Evolutionary conservation across 2,888 invertebrate genomes (phyloP).

Genomic region (Melieria picta): DNA sequence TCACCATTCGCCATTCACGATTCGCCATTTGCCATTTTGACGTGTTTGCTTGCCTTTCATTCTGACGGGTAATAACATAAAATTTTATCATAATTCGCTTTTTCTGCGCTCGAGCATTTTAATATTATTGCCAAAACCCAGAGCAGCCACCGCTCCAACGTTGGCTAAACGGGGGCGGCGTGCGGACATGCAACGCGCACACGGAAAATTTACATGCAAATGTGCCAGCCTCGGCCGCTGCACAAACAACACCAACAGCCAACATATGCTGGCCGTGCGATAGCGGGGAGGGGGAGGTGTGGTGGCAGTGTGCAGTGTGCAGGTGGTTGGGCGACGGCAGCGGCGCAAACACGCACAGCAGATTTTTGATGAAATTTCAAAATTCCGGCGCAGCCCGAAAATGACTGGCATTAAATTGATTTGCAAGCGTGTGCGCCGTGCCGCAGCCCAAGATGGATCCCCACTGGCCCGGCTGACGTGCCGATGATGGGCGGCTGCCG

Average conservation of each 20-base stretch:
- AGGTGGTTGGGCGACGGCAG: constrained; percentile 22
- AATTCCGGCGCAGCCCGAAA: constrained; percentile 52
- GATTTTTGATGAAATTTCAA: constrained; percentile 62
- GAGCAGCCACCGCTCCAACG: constrained; percentile 46
- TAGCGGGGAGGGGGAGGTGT: constrained; percentile 7
- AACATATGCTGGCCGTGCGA: not conserved
- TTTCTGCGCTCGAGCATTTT: constrained; percentile 62
- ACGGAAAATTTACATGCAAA: constrained; percentile 58
- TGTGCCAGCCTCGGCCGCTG: constrained; percentile 44
- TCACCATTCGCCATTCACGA: constrained; percentile 6
- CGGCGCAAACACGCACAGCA: not conserved
- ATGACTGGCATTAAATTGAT: constrained; percentile 64
- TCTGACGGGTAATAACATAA: constrained; percentile 59
- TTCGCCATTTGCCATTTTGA: constrained; percentile 25
- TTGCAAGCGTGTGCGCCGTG: constrained; percentile 53
- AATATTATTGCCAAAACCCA: constrained; percentile 53
- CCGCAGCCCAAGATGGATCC: constrained; percentile 18
- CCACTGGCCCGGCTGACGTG: constrained; percentile 17
- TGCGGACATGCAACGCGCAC: constrained; percentile 44
- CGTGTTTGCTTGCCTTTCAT: constrained; percentile 41
- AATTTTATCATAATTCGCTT: constrained; percentile 64
- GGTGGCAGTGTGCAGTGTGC: constrained; percentile 25
- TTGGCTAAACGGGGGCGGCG: not conserved
- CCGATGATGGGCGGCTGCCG: constrained; percentile 9
- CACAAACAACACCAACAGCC: constrained; percentile 29